Percentiles rank a stretch among this genome's conserved stretches.
phyloP scores from a whole-genome alignment of 2,113 vertebrate genomes.

The Lycaon pictus region DNA sequence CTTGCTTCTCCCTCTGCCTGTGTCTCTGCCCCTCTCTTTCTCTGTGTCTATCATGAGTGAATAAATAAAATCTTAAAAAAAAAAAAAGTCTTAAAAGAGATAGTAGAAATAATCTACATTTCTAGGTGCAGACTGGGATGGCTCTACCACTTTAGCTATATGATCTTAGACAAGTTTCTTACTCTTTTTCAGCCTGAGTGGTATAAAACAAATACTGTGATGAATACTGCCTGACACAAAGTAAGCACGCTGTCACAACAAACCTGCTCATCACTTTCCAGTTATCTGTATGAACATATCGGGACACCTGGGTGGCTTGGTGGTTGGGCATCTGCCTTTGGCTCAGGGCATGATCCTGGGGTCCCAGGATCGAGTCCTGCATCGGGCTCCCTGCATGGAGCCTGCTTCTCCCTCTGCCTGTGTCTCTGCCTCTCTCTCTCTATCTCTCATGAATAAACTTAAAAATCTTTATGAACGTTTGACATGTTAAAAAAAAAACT shows the following conservation, averaged over 20 bases:
- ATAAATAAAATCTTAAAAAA: too few relatives aligned
- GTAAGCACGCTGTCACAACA: background rate
- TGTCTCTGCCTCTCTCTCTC: too few relatives aligned
- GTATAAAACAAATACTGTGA: background rate
- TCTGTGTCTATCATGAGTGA: too few relatives aligned
- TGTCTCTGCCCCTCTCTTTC: too few relatives aligned
- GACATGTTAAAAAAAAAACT: background rate
- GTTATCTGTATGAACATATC: background rate
- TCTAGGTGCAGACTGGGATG: background rate
- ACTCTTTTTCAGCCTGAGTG: background rate
- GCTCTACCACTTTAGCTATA: slow-evolving; percentile 5
- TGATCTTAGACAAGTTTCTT: background rate
- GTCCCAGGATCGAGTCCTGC: too few relatives aligned
- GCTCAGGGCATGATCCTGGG: too few relatives aligned
- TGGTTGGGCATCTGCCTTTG: too few relatives aligned
- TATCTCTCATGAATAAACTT: too few relatives aligned
- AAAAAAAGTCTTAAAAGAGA: background rate
- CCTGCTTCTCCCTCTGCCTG: too few relatives aligned
- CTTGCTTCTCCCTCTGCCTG: too few relatives aligned
- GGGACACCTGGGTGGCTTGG: too few relatives aligned
- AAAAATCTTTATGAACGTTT: background rate
- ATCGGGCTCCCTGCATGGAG: too few relatives aligned
- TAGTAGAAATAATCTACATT: background rate
- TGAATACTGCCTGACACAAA: background rate
- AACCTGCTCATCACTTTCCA: background rate